Percentiles rank a stretch among this genome's conserved stretches.
These are phyloP conservation scores for Tetramorium bicarinatum DNA, from an alignment of 2,888 invertebrate genomes.

Conservation along the genomic window DNA sequence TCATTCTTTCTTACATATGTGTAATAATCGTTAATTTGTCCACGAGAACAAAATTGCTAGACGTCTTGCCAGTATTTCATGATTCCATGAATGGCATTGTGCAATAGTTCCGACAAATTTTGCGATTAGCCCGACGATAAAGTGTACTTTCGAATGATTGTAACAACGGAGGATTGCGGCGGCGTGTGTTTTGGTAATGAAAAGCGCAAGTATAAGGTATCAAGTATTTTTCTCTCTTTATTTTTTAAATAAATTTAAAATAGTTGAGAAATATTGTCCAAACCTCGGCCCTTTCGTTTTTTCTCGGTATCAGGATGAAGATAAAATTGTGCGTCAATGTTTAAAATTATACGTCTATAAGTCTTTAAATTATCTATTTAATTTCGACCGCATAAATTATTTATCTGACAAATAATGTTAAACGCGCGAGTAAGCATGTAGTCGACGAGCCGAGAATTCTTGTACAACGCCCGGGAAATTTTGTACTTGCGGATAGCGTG, in stretches of 20 bases:
- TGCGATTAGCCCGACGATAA: constrained; percentile 33
- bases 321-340: not conserved
- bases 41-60: constrained; percentile 29
- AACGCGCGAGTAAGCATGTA: not conserved
- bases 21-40: constrained; percentile 44
- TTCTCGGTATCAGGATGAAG: not conserved
- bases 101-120: constrained; percentile 56
- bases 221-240: constrained; percentile 30
- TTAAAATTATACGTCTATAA: not conserved
- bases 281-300: constrained; percentile 70
- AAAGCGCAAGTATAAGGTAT: constrained; percentile 27
- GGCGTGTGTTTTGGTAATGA: constrained; percentile 13
- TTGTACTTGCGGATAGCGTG: constrained; percentile 66
- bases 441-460: not conserved
- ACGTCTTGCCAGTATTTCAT: constrained; percentile 48
- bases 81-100: constrained; percentile 45
- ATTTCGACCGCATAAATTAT: constrained; percentile 15
- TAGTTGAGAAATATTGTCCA: constrained; percentile 34
- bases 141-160: constrained; percentile 45
- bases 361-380: not conserved
- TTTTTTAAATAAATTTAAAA: constrained; percentile 42
- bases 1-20: constrained; percentile 28
- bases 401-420: constrained; percentile 1
- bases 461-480: not conserved
- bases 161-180: constrained; percentile 36